Base-by-base conservation (phyloP, 2,888 invertebrate species). In the Stenodera caucasica region DNA sequence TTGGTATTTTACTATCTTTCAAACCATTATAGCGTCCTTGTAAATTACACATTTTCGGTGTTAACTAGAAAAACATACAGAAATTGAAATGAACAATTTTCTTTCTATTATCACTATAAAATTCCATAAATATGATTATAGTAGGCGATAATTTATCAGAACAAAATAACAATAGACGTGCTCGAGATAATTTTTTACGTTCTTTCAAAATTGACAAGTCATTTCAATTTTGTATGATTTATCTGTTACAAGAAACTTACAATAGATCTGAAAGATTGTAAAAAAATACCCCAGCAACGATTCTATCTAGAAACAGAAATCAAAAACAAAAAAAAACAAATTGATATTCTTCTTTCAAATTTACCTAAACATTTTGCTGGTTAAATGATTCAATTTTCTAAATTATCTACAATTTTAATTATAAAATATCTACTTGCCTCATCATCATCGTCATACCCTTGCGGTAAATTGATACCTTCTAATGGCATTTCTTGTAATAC, bases 1-100 rank as follows among this genome's bases (percentile, higher is more conserved):
- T 91, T 71, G 90, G 88, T 81, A 95, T 91, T 87, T 91, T 92
- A 86, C 90, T 90, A 86, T 92, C 92, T 90, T 93, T 93, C 87
- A 92, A 86, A 83, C 92, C 91, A 81, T 88, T 87, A 84, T 91
- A 93, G 78, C 90, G 90, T 81, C 87, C 86, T 81, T 87, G 87
- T 76, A 88, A 84, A 79, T 86, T 84, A 69, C 80, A 84, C 82
- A 87, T 85, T 84, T 85, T 76, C 49, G 70, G 68, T 50, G 72
- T 63, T 67, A 76, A 74, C 78, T 78, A 74, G 61, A 74, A 73
- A 68, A 68, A 70, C 67, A 72, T 69, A 72, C 67, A 73, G 63
- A 72, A 55, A 74, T 72, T 73, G 70, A 74, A 75, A 73, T 71
- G 70, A 71, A 23, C 15, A 55, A 49, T 35, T 51, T 50, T 52